These are phyloP conservation scores for Pachydiplax longipennis DNA, from an alignment of 2,888 invertebrate species.

Conservation along the genomic window DNA sequence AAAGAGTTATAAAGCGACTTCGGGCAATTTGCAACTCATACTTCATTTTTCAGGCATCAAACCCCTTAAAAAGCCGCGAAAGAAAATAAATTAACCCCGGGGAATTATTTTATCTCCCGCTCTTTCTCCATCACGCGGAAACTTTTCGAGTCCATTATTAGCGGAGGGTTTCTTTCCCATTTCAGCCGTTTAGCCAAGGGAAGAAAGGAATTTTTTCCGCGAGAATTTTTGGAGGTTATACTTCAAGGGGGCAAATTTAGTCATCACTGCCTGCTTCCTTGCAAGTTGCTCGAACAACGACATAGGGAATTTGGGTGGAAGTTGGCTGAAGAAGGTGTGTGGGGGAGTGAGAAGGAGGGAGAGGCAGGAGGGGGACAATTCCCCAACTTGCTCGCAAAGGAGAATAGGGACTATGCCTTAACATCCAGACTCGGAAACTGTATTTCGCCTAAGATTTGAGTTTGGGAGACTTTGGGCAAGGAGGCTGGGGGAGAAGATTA, in stretches of 20 bases:
- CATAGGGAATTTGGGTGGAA: constrained; percentile 8
- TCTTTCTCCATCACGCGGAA: background rate
- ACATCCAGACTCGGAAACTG: constrained; percentile 32
- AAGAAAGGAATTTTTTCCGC: background rate
- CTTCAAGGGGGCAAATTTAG: constrained; percentile 3
- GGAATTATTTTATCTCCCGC: background rate
- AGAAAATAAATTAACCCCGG: background rate
- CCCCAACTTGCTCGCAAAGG: constrained; percentile 10
- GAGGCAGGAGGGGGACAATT: background rate
- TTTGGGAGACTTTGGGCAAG: constrained; percentile 28
- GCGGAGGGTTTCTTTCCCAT: background rate
- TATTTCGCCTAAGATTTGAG: constrained; percentile 39
- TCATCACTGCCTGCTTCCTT: constrained; percentile 1
- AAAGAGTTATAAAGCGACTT: background rate
- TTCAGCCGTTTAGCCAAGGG: background rate
- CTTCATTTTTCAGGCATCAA: background rate
- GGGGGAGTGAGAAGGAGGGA: background rate
- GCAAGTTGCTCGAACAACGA: background rate
- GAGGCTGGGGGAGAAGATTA: background rate
- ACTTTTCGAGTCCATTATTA: background rate
- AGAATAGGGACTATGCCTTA: constrained; percentile 20
- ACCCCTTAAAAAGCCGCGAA: background rate
- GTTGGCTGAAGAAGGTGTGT: background rate
- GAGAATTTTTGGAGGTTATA: background rate
- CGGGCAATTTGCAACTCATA: background rate